phyloP scores from a whole-genome alignment of 2,888 invertebrate species.

The Morinoia aosen region DNA sequence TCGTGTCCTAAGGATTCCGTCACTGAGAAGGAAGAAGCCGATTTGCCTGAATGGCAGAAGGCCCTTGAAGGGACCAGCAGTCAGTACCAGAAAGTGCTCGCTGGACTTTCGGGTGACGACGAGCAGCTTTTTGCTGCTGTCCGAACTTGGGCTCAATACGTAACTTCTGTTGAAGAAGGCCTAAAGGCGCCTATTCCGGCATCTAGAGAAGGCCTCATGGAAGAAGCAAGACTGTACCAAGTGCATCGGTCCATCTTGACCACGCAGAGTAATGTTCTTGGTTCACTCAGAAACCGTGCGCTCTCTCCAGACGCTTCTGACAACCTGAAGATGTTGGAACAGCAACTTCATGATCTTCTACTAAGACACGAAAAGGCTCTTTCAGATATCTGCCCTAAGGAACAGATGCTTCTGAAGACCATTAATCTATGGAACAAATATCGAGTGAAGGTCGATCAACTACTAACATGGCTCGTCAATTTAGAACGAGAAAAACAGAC shows the following conservation, averaged over 20 bases:
- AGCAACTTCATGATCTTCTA: conserved; percentile 60
- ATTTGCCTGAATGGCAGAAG: conserved; percentile 62
- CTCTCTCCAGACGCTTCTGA: conserved; percentile 58
- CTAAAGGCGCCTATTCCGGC: conserved; percentile 65
- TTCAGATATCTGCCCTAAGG: conserved; percentile 59
- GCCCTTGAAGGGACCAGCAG: conserved; percentile 63
- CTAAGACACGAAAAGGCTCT: conserved; percentile 62
- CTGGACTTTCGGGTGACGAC: conserved; percentile 65
- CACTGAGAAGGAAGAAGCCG: conserved; percentile 53
- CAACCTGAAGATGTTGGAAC: conserved; percentile 59
- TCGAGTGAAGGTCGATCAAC: conserved; percentile 64
- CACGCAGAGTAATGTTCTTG: conserved; percentile 62
- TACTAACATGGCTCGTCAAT: conserved; percentile 64
- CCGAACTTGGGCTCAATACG: conserved; percentile 65
- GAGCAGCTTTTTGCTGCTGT: conserved; percentile 65
- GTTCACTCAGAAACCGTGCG: conserved; percentile 63
- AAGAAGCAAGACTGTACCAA: conserved; percentile 64
- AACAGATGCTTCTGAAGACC: conserved; percentile 61
- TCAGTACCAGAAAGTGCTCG: conserved; percentile 66
- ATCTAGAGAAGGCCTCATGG: conserved; percentile 65
- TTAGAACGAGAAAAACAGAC: conserved; percentile 67
- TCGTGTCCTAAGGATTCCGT: conserved; percentile 57
- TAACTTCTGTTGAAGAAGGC: conserved; percentile 64
- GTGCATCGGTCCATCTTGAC: conserved; percentile 66
- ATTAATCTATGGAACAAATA: conserved; percentile 65